Evolutionary conservation across 2,113 vertebrate genomes (phyloP).

Genomic region (Datnioides undecimradiatus): DNA sequence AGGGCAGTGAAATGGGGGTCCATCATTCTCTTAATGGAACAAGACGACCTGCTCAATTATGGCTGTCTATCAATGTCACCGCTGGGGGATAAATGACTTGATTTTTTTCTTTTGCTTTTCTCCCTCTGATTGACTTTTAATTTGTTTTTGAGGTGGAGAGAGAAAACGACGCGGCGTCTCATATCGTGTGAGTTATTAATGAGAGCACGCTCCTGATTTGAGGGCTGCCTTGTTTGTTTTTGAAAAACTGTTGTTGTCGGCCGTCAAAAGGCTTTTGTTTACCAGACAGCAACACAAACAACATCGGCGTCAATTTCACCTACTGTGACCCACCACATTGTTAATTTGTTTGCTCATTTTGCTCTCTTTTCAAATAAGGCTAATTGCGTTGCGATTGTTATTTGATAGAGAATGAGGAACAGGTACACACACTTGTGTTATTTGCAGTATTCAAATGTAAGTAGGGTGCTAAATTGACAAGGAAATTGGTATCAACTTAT

Average conservation of each 20-base stretch:
- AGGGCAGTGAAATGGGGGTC: constrained; percentile 70
- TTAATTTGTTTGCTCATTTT: constrained; percentile 65
- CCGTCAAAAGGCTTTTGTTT: constrained; percentile 75
- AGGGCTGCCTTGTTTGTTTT: constrained; percentile 74
- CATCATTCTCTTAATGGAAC: constrained; percentile 78
- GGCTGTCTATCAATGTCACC: constrained; percentile 83
- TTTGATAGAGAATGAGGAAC: constrained; percentile 52
- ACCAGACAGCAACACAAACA: constrained; percentile 71
- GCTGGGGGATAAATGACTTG: constrained; percentile 72
- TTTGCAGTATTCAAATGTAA: neutral
- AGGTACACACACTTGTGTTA: constrained; percentile 4
- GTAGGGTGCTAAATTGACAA: neutral
- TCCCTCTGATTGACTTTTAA: constrained; percentile 77
- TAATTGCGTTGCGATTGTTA: constrained; percentile 68
- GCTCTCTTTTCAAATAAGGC: constrained; percentile 56
- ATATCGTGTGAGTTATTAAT: constrained; percentile 75
- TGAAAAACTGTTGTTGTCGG: constrained; percentile 54
- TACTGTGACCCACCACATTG: constrained; percentile 68
- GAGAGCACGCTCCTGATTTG: constrained; percentile 67
- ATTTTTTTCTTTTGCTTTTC: constrained; percentile 58
- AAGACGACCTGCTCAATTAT: constrained; percentile 81
- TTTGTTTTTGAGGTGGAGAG: constrained; percentile 69
- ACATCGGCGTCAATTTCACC: constrained; percentile 71
- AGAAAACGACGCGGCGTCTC: constrained; percentile 60
- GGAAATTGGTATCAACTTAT: constrained; percentile 18